Base-by-base conservation (phyloP, 2,888 invertebrate genomes). In the Calephelis perditalis region DNA sequence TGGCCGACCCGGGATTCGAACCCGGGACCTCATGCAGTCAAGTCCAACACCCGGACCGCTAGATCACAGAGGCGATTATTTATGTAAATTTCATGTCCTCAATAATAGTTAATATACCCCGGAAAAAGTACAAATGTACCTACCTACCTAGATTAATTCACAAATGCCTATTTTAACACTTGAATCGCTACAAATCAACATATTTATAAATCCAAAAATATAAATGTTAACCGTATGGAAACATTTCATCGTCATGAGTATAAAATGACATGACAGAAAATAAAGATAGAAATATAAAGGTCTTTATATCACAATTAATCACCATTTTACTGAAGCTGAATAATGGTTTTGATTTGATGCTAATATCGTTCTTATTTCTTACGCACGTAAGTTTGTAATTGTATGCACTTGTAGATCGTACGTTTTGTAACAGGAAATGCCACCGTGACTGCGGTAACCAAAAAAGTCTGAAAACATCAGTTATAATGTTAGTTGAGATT, bases 281-380 rank as follows among this genome's bases (percentile, higher is more conserved):
- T 77, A 81, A 84, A 82, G 84, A 84, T 82, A 84, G 77, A 83
- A 80, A 82, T 84, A 84, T 84, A 84, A 83, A 84, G 81, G 75
- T 82, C 79, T 85, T 87, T 82, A 88, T 83, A 84, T 81, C 80
- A 80, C 73, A 83, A 89, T 90, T 89, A 87, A 89, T 90, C 88
- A 86, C 84, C 82, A 80, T 76, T 85, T 83, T 79, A 77, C 76
- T 68, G 69, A 67, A 70, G 63, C 67, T 66, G 65, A 73, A 72
- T 58, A 65, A 60, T 55, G 58, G 60, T 60, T 62, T 46, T 57
- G n/a, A 11, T 47, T 37, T 43, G 63, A 45, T 57, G 60, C 65
- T 61, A 75, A 65, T 73, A 66, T 73, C 63, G 60, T 74, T 78
- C 73, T 65, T 73, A 76, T 62, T 36, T 1, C 52, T n/a, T 60